A percentile compares a stretch with the other conserved stretches of the same genome.
These are phyloP conservation scores for Larimichthys polyactis DNA, from an alignment of 2,113 vertebrate species.

Conservation along the genomic window DNA sequence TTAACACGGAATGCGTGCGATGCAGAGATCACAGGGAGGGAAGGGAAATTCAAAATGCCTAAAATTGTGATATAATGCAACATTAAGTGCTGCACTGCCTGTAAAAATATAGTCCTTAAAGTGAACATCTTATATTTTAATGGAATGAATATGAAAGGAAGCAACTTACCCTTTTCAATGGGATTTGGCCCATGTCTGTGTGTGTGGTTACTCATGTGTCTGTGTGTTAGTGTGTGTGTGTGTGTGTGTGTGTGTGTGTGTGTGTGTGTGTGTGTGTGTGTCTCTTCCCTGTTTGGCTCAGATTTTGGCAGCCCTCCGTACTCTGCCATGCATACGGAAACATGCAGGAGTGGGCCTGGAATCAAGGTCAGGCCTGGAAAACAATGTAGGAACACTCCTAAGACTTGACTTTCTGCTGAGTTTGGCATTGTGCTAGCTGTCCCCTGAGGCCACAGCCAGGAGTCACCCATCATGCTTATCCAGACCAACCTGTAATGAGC, in stretches of 20 bases:
- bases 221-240: conserved; percentile 31
- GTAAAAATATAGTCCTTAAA: background rate
- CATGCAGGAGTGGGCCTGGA: conserved; percentile 80
- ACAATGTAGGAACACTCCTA: conserved; percentile 75
- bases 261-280: conserved; percentile 54
- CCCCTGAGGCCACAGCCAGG: conserved; percentile 70
- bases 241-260: conserved; percentile 42
- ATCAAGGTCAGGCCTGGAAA: conserved; percentile 83
- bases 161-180: conserved; percentile 69
- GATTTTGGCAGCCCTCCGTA: conserved; percentile 77
- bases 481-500: conserved; percentile 77
- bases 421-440: conserved; percentile 73
- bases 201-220: conserved; percentile 64
- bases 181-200: conserved; percentile 63
- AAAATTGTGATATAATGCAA: background rate
- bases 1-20: background rate
- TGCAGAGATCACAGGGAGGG: conserved; percentile 5
- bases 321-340: conserved; percentile 82
- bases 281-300: conserved; percentile 77
- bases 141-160: conserved; percentile 12
- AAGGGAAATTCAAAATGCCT: background rate
- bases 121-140: background rate
- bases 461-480: conserved; percentile 72
- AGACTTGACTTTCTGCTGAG: conserved; percentile 82
- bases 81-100: background rate